Conservation (phyloP, 2,888 invertebrate genomes). For the Drosophila anomelani region DNA sequence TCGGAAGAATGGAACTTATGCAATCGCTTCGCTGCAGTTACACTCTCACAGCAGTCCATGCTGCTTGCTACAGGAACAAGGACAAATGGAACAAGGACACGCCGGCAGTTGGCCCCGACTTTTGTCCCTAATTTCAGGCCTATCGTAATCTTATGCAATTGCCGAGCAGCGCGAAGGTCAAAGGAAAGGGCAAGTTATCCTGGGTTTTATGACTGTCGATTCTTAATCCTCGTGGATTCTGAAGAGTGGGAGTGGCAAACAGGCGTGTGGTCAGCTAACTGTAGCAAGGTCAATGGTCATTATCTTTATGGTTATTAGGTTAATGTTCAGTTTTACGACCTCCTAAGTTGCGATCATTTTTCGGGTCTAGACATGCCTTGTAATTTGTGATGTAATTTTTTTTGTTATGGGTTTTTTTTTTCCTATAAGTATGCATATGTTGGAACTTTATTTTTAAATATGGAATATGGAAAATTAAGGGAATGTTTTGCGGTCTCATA, state of each 20-base stretch:
- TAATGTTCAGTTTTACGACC: conserved; percentile 69
- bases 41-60: conserved; percentile 50
- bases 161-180: conserved; percentile 52
- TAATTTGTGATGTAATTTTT: conserved; percentile 42
- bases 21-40: conserved; percentile 62
- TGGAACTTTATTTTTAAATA: neutral
- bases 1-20: conserved; percentile 60
- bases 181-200: conserved; percentile 68
- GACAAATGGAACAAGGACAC: conserved; percentile 43
- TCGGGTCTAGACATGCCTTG: conserved; percentile 9
- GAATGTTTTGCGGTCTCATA: neutral
- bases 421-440: conserved; percentile 57
- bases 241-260: conserved; percentile 3
- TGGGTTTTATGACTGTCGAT: conserved; percentile 45
- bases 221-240: conserved; percentile 29
- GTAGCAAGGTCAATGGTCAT: conserved; percentile 68
- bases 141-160: conserved; percentile 70
- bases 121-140: conserved; percentile 22
- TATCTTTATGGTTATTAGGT: conserved; percentile 49
- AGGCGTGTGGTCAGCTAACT: conserved; percentile 62
- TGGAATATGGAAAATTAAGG: neutral
- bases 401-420: neutral
- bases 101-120: conserved; percentile 10
- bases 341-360: conserved; percentile 23
- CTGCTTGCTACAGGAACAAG: conserved; percentile 44